phyloP scores from a whole-genome alignment of 2,113 vertebrate species.

The Meleagris gallopavo region DNA sequence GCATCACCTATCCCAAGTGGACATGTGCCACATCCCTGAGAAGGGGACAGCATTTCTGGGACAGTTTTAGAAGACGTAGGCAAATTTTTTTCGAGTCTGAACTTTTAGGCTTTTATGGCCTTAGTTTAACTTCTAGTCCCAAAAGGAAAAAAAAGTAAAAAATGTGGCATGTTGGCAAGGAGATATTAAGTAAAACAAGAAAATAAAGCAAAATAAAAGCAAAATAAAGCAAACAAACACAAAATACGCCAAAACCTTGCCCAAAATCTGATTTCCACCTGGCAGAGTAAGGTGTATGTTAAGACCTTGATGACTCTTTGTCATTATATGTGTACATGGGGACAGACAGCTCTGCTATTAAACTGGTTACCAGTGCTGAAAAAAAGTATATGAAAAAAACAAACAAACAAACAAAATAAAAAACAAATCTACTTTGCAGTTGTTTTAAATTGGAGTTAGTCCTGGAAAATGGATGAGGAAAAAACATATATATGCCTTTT shows the following conservation, averaged over 20 bases:
- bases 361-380: background rate
- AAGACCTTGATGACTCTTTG: rapidly evolving
- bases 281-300: background rate
- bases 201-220: rapidly evolving
- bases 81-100: background rate
- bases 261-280: background rate
- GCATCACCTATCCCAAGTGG: rapidly evolving
- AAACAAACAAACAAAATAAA: background rate
- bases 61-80: background rate
- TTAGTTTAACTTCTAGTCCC: background rate
- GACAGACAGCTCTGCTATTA: background rate
- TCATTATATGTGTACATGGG: background rate
- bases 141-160: background rate
- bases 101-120: background rate
- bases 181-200: background rate
- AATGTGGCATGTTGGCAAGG: rapidly evolving
- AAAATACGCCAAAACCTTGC: background rate
- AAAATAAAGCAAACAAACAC: background rate
- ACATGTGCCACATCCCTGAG: background rate
- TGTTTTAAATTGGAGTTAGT: background rate
- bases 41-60: background rate
- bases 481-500: background rate
- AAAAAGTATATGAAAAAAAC: background rate
- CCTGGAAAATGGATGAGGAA: background rate
- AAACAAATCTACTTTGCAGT: background rate